A percentile compares a stretch with the other conserved stretches of the same genome.
These are phyloP conservation scores for Heliconius eleuchia DNA, from an alignment of 1,140 invertebrate genomes.

Conservation along the genomic window DNA sequence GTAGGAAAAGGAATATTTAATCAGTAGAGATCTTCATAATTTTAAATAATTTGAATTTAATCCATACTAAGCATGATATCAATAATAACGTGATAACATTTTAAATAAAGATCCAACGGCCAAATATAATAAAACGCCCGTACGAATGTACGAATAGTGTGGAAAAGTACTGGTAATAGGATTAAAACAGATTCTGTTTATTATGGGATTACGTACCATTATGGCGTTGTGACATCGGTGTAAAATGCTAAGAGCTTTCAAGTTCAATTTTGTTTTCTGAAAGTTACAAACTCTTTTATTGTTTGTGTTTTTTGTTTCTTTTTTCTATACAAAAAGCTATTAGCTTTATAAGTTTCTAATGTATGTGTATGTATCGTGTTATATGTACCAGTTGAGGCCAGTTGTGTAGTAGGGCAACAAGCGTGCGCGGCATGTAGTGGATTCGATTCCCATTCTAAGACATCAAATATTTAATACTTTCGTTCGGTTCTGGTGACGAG, in stretches of 20 bases:
- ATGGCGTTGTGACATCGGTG: conserved; percentile 26
- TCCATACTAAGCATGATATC: background rate
- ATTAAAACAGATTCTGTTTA: conserved; percentile 30
- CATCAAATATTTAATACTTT: too few relatives aligned
- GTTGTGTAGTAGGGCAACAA: too few relatives aligned
- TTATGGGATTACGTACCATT: conserved; percentile 26
- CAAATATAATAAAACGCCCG: conserved; percentile 14
- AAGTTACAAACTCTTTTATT: background rate
- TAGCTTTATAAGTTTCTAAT: too few relatives aligned
- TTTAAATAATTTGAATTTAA: too few relatives aligned
- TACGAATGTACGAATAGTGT: conserved; percentile 28
- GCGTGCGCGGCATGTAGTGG: too few relatives aligned
- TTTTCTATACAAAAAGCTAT: background rate
- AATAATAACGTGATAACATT: background rate
- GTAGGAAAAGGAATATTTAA: too few relatives aligned
- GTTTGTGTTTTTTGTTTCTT: too few relatives aligned
- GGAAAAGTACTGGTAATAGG: conserved; percentile 32
- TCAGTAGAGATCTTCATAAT: too few relatives aligned
- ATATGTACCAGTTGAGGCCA: too few relatives aligned
- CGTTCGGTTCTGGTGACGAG: too few relatives aligned
- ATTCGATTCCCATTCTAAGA: too few relatives aligned
- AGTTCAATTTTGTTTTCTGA: background rate
- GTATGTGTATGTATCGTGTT: too few relatives aligned
- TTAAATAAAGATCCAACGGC: background rate
- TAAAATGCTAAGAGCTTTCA: conserved; percentile 2